These are phyloP conservation scores for Rhagophthalmus giganteus DNA, from an alignment of 2,888 invertebrate genomes.

Conservation along the genomic window DNA sequence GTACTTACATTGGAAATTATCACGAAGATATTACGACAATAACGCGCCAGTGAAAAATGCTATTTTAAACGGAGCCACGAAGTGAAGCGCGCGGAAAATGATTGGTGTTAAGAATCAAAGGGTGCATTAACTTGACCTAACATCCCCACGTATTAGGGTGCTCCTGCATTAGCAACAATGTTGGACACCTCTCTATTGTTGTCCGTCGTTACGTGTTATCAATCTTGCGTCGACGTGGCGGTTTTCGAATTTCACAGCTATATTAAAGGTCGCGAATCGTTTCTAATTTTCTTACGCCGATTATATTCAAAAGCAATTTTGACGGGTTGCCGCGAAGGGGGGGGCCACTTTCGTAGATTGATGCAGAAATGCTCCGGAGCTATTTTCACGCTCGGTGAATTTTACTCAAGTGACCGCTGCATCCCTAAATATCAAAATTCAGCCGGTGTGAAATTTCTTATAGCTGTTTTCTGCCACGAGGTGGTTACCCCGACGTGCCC, in stretches of 20 bases:
- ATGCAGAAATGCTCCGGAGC: conserved; percentile 39
- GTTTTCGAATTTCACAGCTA: no score
- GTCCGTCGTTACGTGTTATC: conserved; percentile 34
- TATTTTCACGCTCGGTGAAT: conserved; percentile 49
- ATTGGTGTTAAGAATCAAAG: background rate
- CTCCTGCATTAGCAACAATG: conserved; percentile 21
- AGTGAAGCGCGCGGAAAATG: background rate
- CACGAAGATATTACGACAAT: background rate
- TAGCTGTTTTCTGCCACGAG: conserved; percentile 34
- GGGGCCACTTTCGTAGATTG: conserved; percentile 13
- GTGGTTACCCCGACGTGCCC: conserved; percentile 23
- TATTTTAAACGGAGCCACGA: background rate
- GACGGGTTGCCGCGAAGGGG: background rate
- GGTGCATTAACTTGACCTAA: background rate
- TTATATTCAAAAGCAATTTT: background rate
- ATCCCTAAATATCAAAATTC: conserved; percentile 55
- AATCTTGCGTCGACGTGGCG: conserved; percentile 37
- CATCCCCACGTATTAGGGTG: background rate
- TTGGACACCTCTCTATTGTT: conserved; percentile 30
- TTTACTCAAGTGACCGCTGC: conserved; percentile 47
- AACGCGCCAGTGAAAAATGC: background rate
- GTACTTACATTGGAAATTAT: background rate
- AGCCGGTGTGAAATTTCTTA: conserved; percentile 52
- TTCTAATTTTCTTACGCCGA: background rate
- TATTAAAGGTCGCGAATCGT: no score